Evolutionary conservation across 53 echinoderm and acorn worm species (phyloP), one percentile per base, ranked within the genome.

Genomic region (Holothuria leucospilota): DNA sequence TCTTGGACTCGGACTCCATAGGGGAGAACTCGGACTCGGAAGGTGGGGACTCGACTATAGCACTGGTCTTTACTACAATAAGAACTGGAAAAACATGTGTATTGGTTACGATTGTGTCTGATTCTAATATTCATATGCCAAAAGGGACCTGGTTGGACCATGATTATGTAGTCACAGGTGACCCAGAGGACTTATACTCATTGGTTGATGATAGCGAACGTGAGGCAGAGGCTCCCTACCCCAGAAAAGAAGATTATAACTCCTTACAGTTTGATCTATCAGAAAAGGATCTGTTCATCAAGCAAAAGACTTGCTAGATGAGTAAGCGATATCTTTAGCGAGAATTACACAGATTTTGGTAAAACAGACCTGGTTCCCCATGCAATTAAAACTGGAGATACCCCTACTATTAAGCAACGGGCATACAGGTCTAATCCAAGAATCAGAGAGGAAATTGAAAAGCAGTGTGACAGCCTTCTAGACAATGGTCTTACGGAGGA

Each of bases 401-500:
- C 52, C 9, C n/a, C 58, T 16, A 89, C 89, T 42, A 59, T 80
- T 39, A 62, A 78, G 62, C 92, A 89, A 53, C 81, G 82, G 53
- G 92, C 88, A 6, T 89, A 89, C 73, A 34, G 92, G 4, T 81
- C 86, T 30, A 85, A 68, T 12, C 86, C 92, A 4, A 82, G 51
- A 38, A 46, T 89, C 21, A 89, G 29, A n/a, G n/a, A n/a, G n/a
- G n/a, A n/a, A n/a, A n/a, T n/a, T n/a, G n/a, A n/a, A n/a, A n/a
- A n/a, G n/a, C 92, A 92, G 21, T 85, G 85, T 51, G 52, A 92
- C 21, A 62, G 62, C 42, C 59, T 92, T 18, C 11, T 85, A 40
- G 85, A 78, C 2, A 40, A 67, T 63, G 91, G 74, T 14, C 28
- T 91, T 14, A 88, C 88, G 66, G 91, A 91, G 59, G 85, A 88